phyloP scores from a whole-genome alignment of 2,113 vertebrate genomes.

The Phycodurus eques region DNA sequence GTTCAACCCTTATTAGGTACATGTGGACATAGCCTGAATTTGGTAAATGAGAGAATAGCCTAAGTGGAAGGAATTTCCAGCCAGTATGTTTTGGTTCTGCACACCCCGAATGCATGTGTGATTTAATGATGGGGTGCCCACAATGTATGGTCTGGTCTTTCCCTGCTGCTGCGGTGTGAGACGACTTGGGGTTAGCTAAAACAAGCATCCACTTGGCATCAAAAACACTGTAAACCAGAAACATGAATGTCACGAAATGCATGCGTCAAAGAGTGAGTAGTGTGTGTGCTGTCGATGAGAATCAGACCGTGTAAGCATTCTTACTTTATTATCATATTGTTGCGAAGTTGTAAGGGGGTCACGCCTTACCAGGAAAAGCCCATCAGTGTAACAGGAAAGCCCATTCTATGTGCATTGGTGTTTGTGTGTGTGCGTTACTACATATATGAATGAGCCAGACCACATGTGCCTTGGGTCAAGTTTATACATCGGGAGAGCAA shows the following conservation, averaged over 20 bases:
- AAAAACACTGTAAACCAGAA: slow-evolving; percentile 9
- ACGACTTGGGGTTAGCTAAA: neutral
- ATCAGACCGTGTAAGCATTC: slow-evolving; percentile 26
- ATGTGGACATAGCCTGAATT: too few species aligned
- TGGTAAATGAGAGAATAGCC: neutral
- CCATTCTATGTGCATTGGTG: slow-evolving; percentile 17
- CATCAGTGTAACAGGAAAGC: slow-evolving; percentile 38
- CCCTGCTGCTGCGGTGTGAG: too few species aligned
- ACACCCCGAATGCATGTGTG: neutral
- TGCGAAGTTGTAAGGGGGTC: slow-evolving; percentile 27
- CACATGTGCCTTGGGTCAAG: slow-evolving; percentile 11
- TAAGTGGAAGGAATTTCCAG: neutral
- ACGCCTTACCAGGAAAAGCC: slow-evolving; percentile 47
- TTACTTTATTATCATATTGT: slow-evolving; percentile 2
- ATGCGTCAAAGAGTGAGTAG: slow-evolving; percentile 39
- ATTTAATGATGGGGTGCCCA: neutral
- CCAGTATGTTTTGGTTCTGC: neutral
- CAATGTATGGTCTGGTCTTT: neutral
- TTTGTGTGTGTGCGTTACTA: slow-evolving; percentile 1
- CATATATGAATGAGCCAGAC: neutral
- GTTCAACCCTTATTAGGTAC: too few species aligned
- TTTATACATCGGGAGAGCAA: slow-evolving; percentile 18
- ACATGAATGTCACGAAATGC: slow-evolving; percentile 11
- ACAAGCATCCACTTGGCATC: neutral
- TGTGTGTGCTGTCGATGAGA: slow-evolving; percentile 28